Evolutionary conservation across 2,113 vertebrate genomes (phyloP), one percentile per base, ranked within the genome.

Genomic region (Acrocephalus kingi): DNA sequence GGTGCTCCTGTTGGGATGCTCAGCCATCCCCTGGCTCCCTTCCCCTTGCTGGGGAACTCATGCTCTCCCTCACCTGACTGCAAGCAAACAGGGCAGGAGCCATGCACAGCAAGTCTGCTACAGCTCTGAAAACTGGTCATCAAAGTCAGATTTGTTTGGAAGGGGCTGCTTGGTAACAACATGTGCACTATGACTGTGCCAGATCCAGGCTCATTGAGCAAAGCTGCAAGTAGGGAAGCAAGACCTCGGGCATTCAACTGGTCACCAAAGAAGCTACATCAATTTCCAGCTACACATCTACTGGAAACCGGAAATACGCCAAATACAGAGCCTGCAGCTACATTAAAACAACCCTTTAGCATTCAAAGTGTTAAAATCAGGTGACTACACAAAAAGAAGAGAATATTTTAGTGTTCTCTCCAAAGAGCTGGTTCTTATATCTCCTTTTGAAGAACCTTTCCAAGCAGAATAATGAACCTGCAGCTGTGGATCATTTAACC

Each of bases 101-200:
- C 0, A 0, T 4, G 17, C 20, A 11, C 17, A 3, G 6, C 51
- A 58, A 39, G n/a, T 54, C 59, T 55, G 35, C 39, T 20, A 2
- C 43, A 18, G 12, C 66, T 59, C 56, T 10, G 37, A 41, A 82
- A 78, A 61, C 4, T 33, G 39, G 11, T 22, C n/a, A 17, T 17
- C 0, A 0, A 24, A 41, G 20, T 41, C 30, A 7, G 14, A 19
- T 45, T 49, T 35, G 17, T 73, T 33, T 33, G 59, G 39, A 52
- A 82, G 41, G 51, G 48, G 6, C 64, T 37, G 35, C 25, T 81
- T 0, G 2, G 33, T 37, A 41, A 17, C 22, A 5, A 20, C 13
- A 9, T 0, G 2, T 8, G 33, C 22, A 15, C 28, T 3, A 4
- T 19, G 51, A 46, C 7, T 3, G 4, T 30, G 55, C 14, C 3